Conservation (phyloP, 2,113 vertebrate species). For the Aptenodytes forsteri region DNA sequence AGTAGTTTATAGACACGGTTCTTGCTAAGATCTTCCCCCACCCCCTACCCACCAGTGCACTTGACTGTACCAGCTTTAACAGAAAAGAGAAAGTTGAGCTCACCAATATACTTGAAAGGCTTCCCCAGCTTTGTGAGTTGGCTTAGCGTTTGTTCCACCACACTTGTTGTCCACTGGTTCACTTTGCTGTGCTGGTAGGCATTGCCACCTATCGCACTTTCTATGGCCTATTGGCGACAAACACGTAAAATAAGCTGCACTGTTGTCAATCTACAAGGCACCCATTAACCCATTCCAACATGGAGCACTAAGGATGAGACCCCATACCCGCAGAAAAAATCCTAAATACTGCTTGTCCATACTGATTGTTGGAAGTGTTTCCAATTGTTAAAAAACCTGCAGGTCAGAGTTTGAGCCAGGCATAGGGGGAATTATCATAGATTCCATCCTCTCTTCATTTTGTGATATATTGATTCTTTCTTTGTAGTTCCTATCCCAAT, state of each 20-base stretch:
- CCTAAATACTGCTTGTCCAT: background rate
- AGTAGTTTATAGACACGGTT: background rate
- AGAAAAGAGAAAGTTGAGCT: background rate
- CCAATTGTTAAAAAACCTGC: background rate
- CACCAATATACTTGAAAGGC: conserved; percentile 95
- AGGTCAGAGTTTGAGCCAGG: background rate
- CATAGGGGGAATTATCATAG: background rate
- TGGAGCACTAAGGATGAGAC: background rate
- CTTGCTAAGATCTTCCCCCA: background rate
- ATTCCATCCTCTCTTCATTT: background rate
- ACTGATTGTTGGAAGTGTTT: background rate
- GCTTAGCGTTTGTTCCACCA: conserved; percentile 90
- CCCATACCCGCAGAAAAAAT: background rate
- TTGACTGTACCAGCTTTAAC: background rate
- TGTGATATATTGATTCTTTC: background rate
- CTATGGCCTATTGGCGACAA: conserved; percentile 79
- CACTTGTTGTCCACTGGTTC: conserved; percentile 88
- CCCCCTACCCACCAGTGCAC: background rate
- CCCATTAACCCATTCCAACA: background rate
- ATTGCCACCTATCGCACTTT: conserved; percentile 87
- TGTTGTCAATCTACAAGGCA: background rate
- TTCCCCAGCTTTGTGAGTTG: conserved; percentile 94
- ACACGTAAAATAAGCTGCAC: background rate
- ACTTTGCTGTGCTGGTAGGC: conserved; percentile 92
- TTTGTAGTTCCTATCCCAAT: background rate